A percentile compares a stretch with the other conserved stretches of the same genome.
Conservation (phyloP, 2,888 invertebrate species). For the Prenolepis imparis region DNA sequence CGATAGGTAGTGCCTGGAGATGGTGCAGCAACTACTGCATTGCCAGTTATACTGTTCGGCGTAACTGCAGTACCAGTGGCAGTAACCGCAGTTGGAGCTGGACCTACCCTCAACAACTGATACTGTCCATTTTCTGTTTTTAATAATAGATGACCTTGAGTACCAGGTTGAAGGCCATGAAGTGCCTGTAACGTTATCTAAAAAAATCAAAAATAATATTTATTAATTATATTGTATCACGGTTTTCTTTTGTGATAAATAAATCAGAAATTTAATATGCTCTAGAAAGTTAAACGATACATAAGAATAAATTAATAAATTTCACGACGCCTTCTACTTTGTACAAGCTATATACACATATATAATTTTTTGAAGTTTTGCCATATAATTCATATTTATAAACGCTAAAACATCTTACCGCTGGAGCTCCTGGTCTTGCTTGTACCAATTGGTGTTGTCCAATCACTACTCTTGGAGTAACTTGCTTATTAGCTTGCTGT, state of each 20-base stretch:
- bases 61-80: slow-evolving; percentile 86
- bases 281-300: background rate
- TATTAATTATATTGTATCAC: background rate
- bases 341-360: background rate
- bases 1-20: slow-evolving; percentile 90
- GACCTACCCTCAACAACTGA: slow-evolving; percentile 96
- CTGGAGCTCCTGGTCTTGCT: slow-evolving; percentile 93
- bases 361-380: background rate
- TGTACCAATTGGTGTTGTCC: slow-evolving; percentile 93
- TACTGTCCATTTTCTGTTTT: slow-evolving; percentile 99
- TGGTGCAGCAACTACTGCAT: slow-evolving; percentile 82
- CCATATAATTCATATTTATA: background rate
- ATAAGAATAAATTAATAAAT: slow-evolving; percentile 29
- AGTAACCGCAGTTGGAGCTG: slow-evolving; percentile 89
- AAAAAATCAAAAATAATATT: slow-evolving; percentile 80
- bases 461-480: slow-evolving; percentile 94
- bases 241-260: background rate
- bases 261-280: background rate
- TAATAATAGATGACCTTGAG: slow-evolving; percentile 95
- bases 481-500: slow-evolving; percentile 89
- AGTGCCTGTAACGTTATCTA: slow-evolving; percentile 96
- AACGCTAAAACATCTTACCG: slow-evolving; percentile 88
- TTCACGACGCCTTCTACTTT: background rate
- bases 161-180: slow-evolving; percentile 93
- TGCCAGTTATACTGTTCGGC: slow-evolving; percentile 85